Base-by-base conservation (phyloP, 1,140 invertebrate species). In the Copidosoma floridanum region DNA sequence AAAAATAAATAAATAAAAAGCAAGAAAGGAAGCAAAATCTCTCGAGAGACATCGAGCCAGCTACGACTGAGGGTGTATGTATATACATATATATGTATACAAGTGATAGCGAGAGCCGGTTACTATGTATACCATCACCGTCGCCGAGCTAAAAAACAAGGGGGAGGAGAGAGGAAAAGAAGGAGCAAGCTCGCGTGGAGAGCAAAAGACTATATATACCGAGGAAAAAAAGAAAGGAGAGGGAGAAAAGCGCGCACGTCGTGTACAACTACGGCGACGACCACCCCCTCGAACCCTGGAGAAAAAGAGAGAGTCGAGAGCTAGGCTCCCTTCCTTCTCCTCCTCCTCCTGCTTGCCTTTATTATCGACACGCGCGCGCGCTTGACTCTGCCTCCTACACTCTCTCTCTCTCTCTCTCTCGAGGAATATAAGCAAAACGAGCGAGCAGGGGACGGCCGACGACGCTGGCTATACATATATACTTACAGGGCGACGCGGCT, bases 351-450 rank as follows among this genome's bases (percentile, higher is more conserved):
- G 20, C 18, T 27, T 16, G 21, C 35, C 16, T 58, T 51, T 58
- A 58, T 51, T 58, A 58, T 58, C 47, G 56, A 58, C 47, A 58
- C 47, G 56, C 56, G 56, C 47, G 46, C 27, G 20, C 37, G 56
- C 47, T 57, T 48, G 43, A 20, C 3, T 26, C 3, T n/a, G 40
- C 18, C 18, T 43, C 16, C 3, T 16, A 41, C 7, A 21, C 41
- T 26, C 41, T 40, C 41, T 44, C 41, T 43, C 18, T 43, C 41
- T 16, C 2, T 16, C 41, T 44, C 41, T 44, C 41, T 11, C n/a
- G 10, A 12, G 41, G 6, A 23, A 23, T 5, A 41, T n/a, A n/a
- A n/a, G n/a, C n/a, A n/a, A n/a, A n/a, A n/a, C n/a, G n/a, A n/a
- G n/a, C n/a, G n/a, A n/a, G n/a, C n/a, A n/a, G n/a, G n/a, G n/a